phyloP scores from a whole-genome alignment of 2,113 vertebrate genomes.

The Recurvirostra avosetta region DNA sequence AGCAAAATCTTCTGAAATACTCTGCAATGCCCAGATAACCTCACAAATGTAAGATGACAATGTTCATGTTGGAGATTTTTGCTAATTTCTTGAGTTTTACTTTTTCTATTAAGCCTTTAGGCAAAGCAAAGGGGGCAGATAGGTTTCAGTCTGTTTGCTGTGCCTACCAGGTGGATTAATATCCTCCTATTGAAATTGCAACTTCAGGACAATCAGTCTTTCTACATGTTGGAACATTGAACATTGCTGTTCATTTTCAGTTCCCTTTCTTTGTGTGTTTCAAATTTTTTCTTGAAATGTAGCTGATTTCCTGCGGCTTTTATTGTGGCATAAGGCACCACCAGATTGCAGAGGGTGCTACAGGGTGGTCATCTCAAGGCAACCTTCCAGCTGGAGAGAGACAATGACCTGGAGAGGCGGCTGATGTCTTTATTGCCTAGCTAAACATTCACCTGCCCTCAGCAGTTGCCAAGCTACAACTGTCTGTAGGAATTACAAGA shows the following conservation, averaged over 20 bases:
- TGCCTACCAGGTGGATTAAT: background rate
- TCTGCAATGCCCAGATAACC: background rate
- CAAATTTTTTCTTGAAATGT: background rate
- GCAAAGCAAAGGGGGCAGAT: background rate
- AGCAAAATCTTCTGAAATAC: background rate
- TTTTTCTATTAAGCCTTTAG: background rate
- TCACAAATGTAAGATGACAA: background rate
- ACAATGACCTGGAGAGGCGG: background rate
- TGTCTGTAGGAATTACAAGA: background rate
- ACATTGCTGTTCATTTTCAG: background rate
- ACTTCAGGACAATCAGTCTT: background rate
- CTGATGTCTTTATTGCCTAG: background rate
- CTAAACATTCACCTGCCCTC: background rate
- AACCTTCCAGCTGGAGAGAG: background rate
- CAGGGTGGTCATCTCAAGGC: background rate
- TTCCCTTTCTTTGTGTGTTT: background rate
- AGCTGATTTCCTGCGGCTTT: background rate
- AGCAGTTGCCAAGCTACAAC: background rate
- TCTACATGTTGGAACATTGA: background rate
- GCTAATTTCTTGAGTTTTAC: background rate
- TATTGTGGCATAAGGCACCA: background rate
- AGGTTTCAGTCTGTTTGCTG: background rate
- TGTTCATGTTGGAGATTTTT: background rate
- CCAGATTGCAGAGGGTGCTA: slow-evolving; percentile 12
- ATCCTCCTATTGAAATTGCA: background rate